A percentile compares a stretch with the other conserved stretches of the same genome.
Conservation (phyloP, 2,113 vertebrate species). For the Trichechus manatus region DNA sequence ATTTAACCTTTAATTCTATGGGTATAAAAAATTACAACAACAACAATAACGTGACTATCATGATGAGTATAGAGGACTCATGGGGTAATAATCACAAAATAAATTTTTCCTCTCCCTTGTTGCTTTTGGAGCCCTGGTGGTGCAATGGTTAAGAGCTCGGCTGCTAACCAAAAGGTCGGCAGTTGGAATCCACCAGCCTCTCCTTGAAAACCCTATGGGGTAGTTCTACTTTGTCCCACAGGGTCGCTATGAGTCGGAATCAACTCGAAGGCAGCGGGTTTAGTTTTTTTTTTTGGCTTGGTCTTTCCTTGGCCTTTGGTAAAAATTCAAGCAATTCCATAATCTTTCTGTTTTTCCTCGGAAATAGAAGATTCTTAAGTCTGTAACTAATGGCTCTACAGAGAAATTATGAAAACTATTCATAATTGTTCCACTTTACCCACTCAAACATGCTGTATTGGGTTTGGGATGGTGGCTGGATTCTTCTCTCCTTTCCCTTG, state of each 20-base stretch:
- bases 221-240: no score
- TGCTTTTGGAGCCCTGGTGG: neutral
- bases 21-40: neutral
- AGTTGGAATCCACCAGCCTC: no score
- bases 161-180: no score
- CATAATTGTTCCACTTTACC: no score
- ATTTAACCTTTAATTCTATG: neutral
- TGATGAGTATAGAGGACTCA: neutral
- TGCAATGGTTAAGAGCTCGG: no score
- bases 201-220: no score
- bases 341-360: neutral
- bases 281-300: no score
- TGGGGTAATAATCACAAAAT: neutral
- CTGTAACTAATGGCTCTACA: neutral
- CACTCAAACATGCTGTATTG: neutral
- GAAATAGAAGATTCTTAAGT: neutral
- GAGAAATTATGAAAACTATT: neutral
- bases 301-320: neutral
- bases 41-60: neutral
- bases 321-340: neutral
- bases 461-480: no score
- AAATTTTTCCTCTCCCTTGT: neutral
- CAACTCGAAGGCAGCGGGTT: no score
- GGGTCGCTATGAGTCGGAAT: no score
- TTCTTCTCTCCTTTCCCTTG: neutral